These are phyloP conservation scores for Nematolebias whitei DNA, from an alignment of 2,113 vertebrate genomes.

Conservation along the genomic window DNA sequence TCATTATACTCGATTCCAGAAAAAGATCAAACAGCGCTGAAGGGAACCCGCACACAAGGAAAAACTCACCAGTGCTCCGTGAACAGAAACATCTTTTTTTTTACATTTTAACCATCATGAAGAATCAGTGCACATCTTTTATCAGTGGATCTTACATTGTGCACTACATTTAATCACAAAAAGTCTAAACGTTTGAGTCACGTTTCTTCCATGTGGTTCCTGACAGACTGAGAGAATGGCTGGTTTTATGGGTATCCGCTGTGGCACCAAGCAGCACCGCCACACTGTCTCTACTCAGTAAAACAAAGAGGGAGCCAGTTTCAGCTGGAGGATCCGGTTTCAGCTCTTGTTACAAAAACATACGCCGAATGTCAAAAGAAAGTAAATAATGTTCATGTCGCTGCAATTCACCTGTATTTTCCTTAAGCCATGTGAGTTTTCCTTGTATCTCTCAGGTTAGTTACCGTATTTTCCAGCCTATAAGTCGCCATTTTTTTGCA, in stretches of 20 bases:
- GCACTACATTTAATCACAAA: background rate
- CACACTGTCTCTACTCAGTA: conserved; percentile 57
- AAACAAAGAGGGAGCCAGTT: conserved; percentile 43
- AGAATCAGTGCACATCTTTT: conserved; percentile 17
- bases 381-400: background rate
- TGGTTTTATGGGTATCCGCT: conserved; percentile 54
- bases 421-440: background rate
- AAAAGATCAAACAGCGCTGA: conserved; percentile 70
- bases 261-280: conserved; percentile 51
- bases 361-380: conserved; percentile 19
- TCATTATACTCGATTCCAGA: conserved; percentile 75
- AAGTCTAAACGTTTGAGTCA: conserved; percentile 11
- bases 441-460: background rate
- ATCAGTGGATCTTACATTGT: conserved; percentile 13
- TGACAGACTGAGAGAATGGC: conserved; percentile 50
- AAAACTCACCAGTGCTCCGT: conserved; percentile 54
- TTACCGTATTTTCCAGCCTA: too few relatives aligned
- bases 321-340: conserved; percentile 36
- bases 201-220: conserved; percentile 32
- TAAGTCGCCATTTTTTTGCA: too few relatives aligned
- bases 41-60: conserved; percentile 58
- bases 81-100: conserved; percentile 46
- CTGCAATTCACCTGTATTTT: background rate
- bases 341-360: conserved; percentile 43
- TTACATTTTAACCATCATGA: conserved; percentile 30